Evolutionary conservation across 2,888 invertebrate genomes (phyloP), one percentile per base, ranked within the genome.

Genomic region (Dascillus cervinus): DNA sequence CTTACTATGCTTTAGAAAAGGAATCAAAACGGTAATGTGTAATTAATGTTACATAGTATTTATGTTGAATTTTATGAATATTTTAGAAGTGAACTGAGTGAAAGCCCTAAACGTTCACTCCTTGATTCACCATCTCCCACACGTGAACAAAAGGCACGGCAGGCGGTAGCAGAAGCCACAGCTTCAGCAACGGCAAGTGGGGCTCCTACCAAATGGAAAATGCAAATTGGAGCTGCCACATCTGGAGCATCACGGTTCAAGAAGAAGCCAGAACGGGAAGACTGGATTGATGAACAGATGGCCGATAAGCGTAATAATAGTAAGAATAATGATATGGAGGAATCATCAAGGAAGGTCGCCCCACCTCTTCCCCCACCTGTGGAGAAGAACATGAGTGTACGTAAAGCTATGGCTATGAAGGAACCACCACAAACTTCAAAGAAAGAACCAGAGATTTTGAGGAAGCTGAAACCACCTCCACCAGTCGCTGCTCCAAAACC

Each of bases 1-100:
- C 83, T 24, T 84, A 83, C 66, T 84, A 84, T 64, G 80, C 81
- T 65, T 75, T 84, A 37, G 82, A 83, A 55, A 82, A 82, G 64
- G 71, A 71, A 37, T 59, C 68, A 22, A 73, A 73, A 58, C 69
- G 72, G 74, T 74, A 62, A 58, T 61, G 51, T 12, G 15, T 14
- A 20, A 17, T 15, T 4, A 25, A 25, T 22, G 9, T 22, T 4
- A 5, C 22, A 22, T 5, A 5, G 9, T 8, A 4, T 10, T 22
- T 20, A 8, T 24, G 9, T 28, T 20, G 3, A n/a, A n/a, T n/a
- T n/a, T 6, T 14, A 6, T 15, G 14, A 5, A 2, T 22, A 21
- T 23, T 15, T 3, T 35, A 59, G 60, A 29, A 56, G 57, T 33
- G 60, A 60, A 23, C 31, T 56, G 17, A 56, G 59, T 29, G 60